Evolutionary conservation across 2,113 vertebrate species (phyloP).

Genomic region (Rhizomys pruinosus): DNA sequence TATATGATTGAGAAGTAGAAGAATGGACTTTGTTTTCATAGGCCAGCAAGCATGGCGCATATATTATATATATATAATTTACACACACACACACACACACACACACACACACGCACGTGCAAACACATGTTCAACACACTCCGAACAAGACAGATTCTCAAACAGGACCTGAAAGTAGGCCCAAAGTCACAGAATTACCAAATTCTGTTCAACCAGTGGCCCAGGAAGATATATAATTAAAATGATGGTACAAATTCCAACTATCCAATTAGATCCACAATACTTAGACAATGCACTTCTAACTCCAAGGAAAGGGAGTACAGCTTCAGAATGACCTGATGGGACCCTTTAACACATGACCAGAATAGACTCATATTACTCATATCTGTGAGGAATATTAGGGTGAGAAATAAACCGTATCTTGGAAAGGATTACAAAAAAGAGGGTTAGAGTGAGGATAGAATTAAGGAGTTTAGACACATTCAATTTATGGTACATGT

Average conservation of each 20-base stretch:
- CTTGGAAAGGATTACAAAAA: no score
- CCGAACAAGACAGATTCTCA: neutral
- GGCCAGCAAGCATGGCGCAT: constrained; percentile 28
- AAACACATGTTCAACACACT: no score
- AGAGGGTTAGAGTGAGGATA: no score
- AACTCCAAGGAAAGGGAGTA: neutral
- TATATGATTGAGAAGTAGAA: constrained; percentile 29
- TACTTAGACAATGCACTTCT: neutral
- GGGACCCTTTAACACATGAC: neutral
- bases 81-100: no score
- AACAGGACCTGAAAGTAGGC: neutral
- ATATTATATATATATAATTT: no score
- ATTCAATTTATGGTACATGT: neutral
- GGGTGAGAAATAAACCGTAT: no score
- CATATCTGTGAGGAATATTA: no score
- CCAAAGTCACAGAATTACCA: neutral
- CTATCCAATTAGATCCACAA: neutral
- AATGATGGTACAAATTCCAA: neutral
- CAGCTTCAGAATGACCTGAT: neutral
- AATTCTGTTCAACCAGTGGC: neutral
- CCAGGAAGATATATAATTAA: neutral
- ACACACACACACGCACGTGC: no score
- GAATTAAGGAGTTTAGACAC: neutral
- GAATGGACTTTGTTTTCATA: constrained; percentile 41
- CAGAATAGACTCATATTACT: no score